Base-by-base conservation (phyloP, 2,888 invertebrate species). In the Phrixothrix hirtus region DNA sequence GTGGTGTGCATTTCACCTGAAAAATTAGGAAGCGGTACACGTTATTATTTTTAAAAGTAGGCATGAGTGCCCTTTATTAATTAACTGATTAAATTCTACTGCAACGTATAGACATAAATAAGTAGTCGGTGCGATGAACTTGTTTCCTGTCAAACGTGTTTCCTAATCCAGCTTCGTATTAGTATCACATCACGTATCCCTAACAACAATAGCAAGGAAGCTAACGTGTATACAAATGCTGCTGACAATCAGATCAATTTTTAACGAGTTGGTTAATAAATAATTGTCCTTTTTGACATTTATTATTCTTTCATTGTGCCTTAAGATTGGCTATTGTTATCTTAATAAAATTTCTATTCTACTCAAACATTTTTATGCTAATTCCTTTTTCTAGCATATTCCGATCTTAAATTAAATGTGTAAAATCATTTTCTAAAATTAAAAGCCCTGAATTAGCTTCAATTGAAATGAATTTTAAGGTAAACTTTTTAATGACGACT, bases 61-160 rank as follows among this genome's bases (percentile, higher is more conserved):
- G 17, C 32, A 13, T 12, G 36, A 38, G 42, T 31, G 42, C 39
- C 29, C 31, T 37, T 39, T 25, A 34, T 44, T 49, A 48, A 54
- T 54, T 54, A 54, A 31, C 27, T 26, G 44, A 49, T 45, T 54
- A 54, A 49, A 54, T 49, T 53, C 53, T 32, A 30, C 32, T 53
- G 43, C 47, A 43, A 37, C 41, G 41, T 47, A 41, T 38, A 39
- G 30, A 15, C 37, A 37, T 42, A 54, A 54, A 41, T 49, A 54
- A 44, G 45, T 39, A 39, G 54, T 34, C 43, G 44, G 59, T 55
- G 55, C 59, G 59, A 59, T 59, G 59, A 59, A 59, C 59, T 57
- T 59, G 57, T 57, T 59, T 59, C 59, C 57, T 57, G 59, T 57
- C 57, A 59, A 59, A 59, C 59, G 55, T 59, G 59, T 59, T 59